Evolutionary conservation across 2,797 vertebrate genomes (phyloP), one percentile per base, ranked within the genome.

Genomic region (Acomys russatus): DNA sequence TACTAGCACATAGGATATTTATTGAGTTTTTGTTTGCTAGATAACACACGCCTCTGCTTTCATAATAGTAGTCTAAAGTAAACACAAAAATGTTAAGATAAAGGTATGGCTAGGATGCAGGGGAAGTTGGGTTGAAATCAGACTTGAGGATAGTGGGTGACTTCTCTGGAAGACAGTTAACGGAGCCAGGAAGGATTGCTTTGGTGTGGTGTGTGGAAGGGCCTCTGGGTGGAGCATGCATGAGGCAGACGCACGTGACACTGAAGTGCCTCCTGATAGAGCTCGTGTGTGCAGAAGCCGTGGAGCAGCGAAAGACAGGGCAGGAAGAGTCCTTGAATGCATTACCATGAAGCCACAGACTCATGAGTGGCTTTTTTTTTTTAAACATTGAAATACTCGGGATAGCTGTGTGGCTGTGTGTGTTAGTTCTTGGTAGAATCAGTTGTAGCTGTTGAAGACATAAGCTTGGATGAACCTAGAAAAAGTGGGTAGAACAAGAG

Each of bases 21-120:
- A 33, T 71, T 92, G 76, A 86, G n/a, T 35, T 85, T 51, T 93
- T 85, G 22, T 91, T 88, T 94, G 54, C 38, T 91, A 74, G 95
- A 82, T 71, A 85, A 35, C 51, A 66, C 35, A 91, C 23, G 70
- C 61, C 89, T 14, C 10, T 74, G 73, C 71, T 91, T 92, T 82
- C 10, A 66, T 59, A 77, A 15, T 92, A 80, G 68, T 82, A 95
- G 28, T 83, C 54, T 95, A 70, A 94, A 80, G 51, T 88, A 87
- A 71, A 38, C 80, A 79, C 1, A 38, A 18, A 94, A 33, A 28
- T 88, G 64, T 35, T 87, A 92, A 88, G 64, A 44, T 79, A 89
- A 51, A 96, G 17, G 6, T 83, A 25, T 94, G 64, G 74, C 28
- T 86, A 61, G 33, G 56, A 28, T 92, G 9, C 35, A 49, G n/a